These are phyloP conservation scores for Valencia hispanica DNA, from an alignment of 2,797 vertebrate genomes.

Conservation along the genomic window DNA sequence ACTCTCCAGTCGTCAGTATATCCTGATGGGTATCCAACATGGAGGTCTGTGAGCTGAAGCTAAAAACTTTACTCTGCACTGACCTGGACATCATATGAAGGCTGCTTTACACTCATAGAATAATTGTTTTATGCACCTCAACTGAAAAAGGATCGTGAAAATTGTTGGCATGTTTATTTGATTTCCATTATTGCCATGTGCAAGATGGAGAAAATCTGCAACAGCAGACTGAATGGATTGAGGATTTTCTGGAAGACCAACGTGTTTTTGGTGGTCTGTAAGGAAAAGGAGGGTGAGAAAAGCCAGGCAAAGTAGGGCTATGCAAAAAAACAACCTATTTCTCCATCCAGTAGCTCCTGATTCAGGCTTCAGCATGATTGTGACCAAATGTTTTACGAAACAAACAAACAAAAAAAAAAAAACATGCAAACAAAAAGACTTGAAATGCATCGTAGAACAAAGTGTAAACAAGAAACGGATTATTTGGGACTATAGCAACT, in stretches of 20 bases:
- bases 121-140: constrained; percentile 38
- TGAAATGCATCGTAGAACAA: constrained; percentile 87
- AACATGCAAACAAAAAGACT: constrained; percentile 62
- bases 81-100: background rate
- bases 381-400: constrained; percentile 91
- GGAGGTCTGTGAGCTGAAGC: background rate
- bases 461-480: constrained; percentile 69
- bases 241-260: constrained; percentile 9
- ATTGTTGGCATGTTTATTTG: constrained; percentile 1
- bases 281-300: constrained; percentile 1
- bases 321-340: constrained; percentile 84
- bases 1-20: constrained; percentile 11
- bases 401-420: constrained; percentile 35
- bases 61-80: constrained; percentile 6
- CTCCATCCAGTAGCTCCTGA: constrained; percentile 83
- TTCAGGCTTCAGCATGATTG: constrained; percentile 88
- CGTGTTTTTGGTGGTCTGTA: background rate
- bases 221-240: background rate
- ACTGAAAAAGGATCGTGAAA: background rate
- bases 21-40: constrained; percentile 19
- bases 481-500: constrained; percentile 73
- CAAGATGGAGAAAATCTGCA: background rate
- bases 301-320: constrained; percentile 81
- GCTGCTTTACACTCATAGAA: constrained; percentile 8
- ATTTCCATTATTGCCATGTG: constrained; percentile 9